These are phyloP conservation scores for Dyspetes luteomarginatus DNA, from an alignment of 2,888 invertebrate genomes.

Conservation along the genomic window DNA sequence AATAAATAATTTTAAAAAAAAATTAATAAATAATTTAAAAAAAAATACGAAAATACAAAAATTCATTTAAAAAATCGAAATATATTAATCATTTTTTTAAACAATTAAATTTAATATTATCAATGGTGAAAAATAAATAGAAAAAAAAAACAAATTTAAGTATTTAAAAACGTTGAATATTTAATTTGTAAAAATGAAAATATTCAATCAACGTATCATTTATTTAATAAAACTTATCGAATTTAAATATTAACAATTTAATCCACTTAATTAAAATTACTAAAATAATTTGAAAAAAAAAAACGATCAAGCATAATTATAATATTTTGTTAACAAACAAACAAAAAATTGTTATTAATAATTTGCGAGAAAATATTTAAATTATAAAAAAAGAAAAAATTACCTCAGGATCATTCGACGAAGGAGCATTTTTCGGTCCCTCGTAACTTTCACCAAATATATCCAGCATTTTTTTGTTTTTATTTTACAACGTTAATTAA, in stretches of 20 bases:
- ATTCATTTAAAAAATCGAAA: neutral
- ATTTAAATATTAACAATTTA: neutral
- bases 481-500: neutral
- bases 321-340: neutral
- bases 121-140: no score
- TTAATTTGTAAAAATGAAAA: no score
- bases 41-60: neutral
- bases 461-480: neutral
- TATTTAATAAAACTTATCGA: no score
- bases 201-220: no score
- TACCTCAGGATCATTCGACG: constrained; percentile 18
- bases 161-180: no score
- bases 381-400: neutral
- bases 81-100: neutral
- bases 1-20: no score
- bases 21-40: neutral
- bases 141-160: no score
- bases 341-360: neutral
- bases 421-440: neutral
- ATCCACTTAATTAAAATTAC: neutral
- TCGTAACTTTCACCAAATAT: constrained; percentile 19
- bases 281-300: neutral
- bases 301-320: neutral
- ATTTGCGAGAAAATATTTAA: neutral
- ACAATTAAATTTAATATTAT: no score